Conservation (phyloP, 2,797 vertebrate genomes). For the Oreochromis grahami region DNA sequence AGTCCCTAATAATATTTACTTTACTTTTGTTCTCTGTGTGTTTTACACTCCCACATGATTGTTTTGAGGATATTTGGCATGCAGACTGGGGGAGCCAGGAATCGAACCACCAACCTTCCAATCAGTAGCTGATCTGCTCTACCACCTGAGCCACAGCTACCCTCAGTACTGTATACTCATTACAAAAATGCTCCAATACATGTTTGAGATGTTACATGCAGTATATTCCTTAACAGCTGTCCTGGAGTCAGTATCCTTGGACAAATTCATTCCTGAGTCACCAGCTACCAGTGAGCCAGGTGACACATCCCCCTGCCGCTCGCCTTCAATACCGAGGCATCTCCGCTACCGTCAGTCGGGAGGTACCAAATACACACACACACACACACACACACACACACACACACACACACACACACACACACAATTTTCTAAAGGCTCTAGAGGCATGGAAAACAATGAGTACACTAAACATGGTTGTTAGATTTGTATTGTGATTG, state of each 20-base stretch:
- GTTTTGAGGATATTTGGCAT: no score
- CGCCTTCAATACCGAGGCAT: slow-evolving; percentile 86
- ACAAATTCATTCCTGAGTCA: slow-evolving; percentile 83
- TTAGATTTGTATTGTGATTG: no score
- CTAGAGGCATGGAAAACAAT: not conserved
- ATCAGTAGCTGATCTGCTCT: no score
- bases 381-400: not conserved
- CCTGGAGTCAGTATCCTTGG: slow-evolving; percentile 83
- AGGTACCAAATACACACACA: slow-evolving; percentile 28
- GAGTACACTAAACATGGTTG: not conserved
- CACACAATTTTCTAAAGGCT: not conserved
- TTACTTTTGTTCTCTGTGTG: not conserved
- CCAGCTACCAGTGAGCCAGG: slow-evolving; percentile 68
- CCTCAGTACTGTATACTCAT: not conserved
- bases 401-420: not conserved
- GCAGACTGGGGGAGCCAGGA: no score
- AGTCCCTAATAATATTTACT: not conserved
- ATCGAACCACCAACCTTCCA: no score
- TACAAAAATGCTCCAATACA: not conserved
- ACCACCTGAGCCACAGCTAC: no score
- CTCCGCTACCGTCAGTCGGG: slow-evolving; percentile 84
- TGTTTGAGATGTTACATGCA: not conserved
- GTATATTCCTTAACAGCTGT: slow-evolving; percentile 71
- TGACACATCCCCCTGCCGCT: slow-evolving; percentile 86
- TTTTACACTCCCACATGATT: not conserved